Percentiles rank a stretch among this genome's conserved stretches.
phyloP scores from a whole-genome alignment of 1,140 invertebrate genomes.

The Zaprionus gabonicus region DNA sequence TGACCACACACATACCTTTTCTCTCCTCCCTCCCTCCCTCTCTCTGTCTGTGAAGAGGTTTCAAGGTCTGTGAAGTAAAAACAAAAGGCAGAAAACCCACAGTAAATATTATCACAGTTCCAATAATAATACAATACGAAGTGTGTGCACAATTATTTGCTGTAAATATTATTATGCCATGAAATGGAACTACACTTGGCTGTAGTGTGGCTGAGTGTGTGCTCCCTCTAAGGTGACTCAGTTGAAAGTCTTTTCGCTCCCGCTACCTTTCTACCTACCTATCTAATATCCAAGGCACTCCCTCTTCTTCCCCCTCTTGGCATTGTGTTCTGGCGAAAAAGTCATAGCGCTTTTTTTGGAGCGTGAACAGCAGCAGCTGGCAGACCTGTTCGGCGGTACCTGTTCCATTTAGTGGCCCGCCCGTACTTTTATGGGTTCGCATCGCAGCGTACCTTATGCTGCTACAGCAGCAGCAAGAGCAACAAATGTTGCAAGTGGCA shows the following conservation, averaged over 20 bases:
- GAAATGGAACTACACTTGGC: constrained; percentile 49
- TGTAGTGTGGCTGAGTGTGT: neutral
- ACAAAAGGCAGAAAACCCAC: constrained; percentile 11
- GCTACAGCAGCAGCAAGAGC: constrained; percentile 40
- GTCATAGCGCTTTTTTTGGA: constrained; percentile 73
- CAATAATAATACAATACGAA: constrained; percentile 18
- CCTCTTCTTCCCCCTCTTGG: constrained; percentile 8
- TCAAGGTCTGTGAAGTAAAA: constrained; percentile 31
- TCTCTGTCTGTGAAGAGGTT: neutral
- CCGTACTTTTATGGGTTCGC: constrained; percentile 79
- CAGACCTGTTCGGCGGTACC: constrained; percentile 56
- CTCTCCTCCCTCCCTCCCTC: neutral
- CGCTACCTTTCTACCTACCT: constrained; percentile 4
- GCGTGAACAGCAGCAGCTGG: constrained; percentile 79
- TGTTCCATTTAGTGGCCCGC: constrained; percentile 78
- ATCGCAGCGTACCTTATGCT: constrained; percentile 67
- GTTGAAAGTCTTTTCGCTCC: constrained; percentile 25
- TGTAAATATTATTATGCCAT: constrained; percentile 62
- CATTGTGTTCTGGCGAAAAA: constrained; percentile 64
- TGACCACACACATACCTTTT: constrained; percentile 31
- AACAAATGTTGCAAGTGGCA: constrained; percentile 63
- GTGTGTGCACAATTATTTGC: constrained; percentile 64
- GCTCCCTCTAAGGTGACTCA: constrained; percentile 21
- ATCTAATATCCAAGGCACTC: constrained; percentile 3
- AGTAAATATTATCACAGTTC: constrained; percentile 44